phyloP scores from a whole-genome alignment of 2,113 vertebrate genomes.

The Promerops cafer region DNA sequence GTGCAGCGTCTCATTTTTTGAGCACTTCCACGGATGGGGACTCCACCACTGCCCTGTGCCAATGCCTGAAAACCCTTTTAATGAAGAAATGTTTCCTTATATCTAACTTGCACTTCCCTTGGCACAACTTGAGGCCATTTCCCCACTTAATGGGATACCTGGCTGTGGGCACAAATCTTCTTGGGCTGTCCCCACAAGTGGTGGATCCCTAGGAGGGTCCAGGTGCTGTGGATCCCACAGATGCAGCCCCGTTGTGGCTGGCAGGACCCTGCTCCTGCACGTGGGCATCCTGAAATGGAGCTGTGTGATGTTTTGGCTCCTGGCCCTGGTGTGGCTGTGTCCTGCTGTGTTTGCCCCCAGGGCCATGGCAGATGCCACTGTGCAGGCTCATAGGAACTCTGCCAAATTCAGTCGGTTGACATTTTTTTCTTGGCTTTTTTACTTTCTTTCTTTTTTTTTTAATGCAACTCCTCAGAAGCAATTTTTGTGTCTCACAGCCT shows the following conservation, averaged over 20 bases:
- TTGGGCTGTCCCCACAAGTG: not conserved
- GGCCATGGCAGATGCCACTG: not conserved
- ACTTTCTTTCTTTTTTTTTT: not conserved
- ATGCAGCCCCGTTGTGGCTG: not conserved
- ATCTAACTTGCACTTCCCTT: not conserved
- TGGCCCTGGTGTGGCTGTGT: not conserved
- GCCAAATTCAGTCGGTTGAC: not conserved
- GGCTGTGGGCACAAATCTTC: not conserved
- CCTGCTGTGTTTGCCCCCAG: not conserved
- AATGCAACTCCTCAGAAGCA: not conserved
- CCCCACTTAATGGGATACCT: not conserved
- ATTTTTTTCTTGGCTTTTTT: not conserved
- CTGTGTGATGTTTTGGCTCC: not conserved
- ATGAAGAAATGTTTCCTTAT: not conserved
- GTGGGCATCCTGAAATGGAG: not conserved
- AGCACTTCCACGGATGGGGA: not conserved
- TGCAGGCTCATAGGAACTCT: not conserved
- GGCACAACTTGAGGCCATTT: not conserved
- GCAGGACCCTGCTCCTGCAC: not conserved
- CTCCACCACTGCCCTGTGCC: not conserved
- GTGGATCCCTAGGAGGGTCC: not conserved
- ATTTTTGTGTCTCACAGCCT: not conserved
- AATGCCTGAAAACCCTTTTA: not conserved
- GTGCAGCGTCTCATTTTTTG: not conserved
- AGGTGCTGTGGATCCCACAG: fast-evolving